Base-by-base conservation (phyloP, 2,797 vertebrate species). In the Apogon hyalosoma region DNA sequence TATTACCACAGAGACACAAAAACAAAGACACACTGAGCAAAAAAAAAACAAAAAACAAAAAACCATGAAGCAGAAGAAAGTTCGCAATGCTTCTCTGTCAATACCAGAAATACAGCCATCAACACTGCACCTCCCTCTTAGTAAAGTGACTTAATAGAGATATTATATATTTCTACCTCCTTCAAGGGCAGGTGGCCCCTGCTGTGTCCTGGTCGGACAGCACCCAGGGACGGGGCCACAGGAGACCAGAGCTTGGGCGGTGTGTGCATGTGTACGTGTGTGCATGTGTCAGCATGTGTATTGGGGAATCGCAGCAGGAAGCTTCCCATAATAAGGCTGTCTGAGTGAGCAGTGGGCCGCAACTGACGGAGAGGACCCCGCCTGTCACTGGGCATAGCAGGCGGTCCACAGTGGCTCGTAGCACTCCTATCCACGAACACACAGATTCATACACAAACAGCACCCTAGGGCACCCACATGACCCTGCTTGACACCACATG, bases 291-390 rank as follows among this genome's bases (percentile, higher is more conserved):
- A 75, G 33, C 51, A 68, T 82, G 77, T 87, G 73, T 84, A 65
- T 79, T 72, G 58, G 75, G 69, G 58, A 87, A 74, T 85, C 84
- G 61, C 87, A 85, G 84, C 82, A 70, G 84, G 88, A 80, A 71
- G 77, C 69, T 63, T 85, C 82, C 75, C 87, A 88, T 90, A 91
- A 90, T 88, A 90, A 90, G 79, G 81, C 84, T 91, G 90, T 93
- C 92, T 91, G 52, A 73, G 82, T 46, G 85, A 90, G 92, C 92
- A 93, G 84, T 87, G 82, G 88, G 85, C 91, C 80, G 80, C 83
- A 84, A 89, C 89, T 91, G 91, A 93, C 86, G 72, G 87, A 79
- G 79, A 86, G 73, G 83, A 86, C 84, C 90, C 88, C 80, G 80
- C 86, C 89, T 92, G 83, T 92, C 90, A 91, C 57, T 45, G 65